Evolutionary conservation across 2,888 invertebrate genomes (phyloP).

Genomic region (Alloplasta piceator): DNA sequence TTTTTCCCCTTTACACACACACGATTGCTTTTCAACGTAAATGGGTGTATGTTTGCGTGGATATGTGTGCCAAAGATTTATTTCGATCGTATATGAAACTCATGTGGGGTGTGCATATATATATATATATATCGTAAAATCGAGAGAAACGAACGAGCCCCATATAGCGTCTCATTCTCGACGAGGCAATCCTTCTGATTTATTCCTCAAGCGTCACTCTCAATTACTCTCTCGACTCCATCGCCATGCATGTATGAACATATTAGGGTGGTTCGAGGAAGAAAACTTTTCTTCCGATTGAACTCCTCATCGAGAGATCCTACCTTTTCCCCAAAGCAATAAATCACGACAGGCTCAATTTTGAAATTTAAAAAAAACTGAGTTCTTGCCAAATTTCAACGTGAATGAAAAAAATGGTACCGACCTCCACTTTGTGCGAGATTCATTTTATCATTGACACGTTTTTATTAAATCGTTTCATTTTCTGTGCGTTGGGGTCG

Average conservation of each 20-base stretch:
- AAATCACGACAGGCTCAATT: too few relatives aligned
- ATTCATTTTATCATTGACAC: too few relatives aligned
- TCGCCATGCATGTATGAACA: slow-evolving; percentile 10
- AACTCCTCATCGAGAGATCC: too few relatives aligned
- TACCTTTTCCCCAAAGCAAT: too few relatives aligned
- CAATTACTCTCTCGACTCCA: slow-evolving; percentile 45
- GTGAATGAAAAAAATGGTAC: too few relatives aligned
- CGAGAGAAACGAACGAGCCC: slow-evolving; percentile 5
- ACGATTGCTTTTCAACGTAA: slow-evolving; percentile 41
- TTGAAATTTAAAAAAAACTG: too few relatives aligned
- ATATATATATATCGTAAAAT: slow-evolving; percentile 3
- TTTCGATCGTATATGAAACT: slow-evolving; percentile 39
- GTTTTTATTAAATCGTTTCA: too few relatives aligned
- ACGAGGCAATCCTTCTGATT: slow-evolving; percentile 44
- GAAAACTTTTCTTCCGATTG: too few relatives aligned
- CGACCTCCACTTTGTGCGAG: too few relatives aligned
- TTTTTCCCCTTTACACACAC: slow-evolving; percentile 10
- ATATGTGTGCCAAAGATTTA: slow-evolving; percentile 48
- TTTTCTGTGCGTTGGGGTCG: too few relatives aligned
- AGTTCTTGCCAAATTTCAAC: too few relatives aligned
- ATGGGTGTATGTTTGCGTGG: too few relatives aligned
- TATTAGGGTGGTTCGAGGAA: not conserved
- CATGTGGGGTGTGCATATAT: slow-evolving; percentile 16
- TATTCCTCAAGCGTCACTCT: slow-evolving; percentile 52
- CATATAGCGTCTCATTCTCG: not conserved